Base-by-base conservation (phyloP, 2,797 vertebrate genomes). In the Gadopsis bispinosus region DNA sequence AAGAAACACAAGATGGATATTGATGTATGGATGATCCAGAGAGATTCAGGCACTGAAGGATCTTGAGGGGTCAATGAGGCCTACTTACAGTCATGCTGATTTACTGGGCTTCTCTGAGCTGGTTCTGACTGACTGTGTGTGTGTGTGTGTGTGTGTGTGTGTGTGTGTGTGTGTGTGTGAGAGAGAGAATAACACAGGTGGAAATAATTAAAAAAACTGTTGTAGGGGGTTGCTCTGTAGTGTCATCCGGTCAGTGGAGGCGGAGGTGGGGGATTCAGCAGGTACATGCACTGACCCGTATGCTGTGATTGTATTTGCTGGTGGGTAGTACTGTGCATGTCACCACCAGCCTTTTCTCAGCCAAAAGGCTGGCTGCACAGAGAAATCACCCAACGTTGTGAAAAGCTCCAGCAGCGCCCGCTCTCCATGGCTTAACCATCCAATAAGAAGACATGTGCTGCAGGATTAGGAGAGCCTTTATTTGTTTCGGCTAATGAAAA, bases 401-500 rank as follows among this genome's bases (percentile, higher is more conserved):
- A 84, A 84, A 77, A 78, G 26, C 72, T 75, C 75, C 50, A 77
- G 73, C 81, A 77, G 64, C 79, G 79, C 83, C 80, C 77, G 62
- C 76, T 81, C 74, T 84, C 74, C 73, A 81, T 79, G 78, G 88
- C 84, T 87, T 89, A 91, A 90, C 84, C 87, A 80, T 89, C 86
- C 89, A 90, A 94, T 94, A 92, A 93, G 93, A 86, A 86, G 86
- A 84, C 79, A 81, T 92, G 91, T 89, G 89, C 90, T 60, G 69
- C 83, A 74, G 88, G 92, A 94, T 95, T 93, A 93, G 83, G 64
- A 43, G 54, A 69, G 81, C 85, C 89, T 91, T 90, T 94, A 91
- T 94, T 94, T 93, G 92, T 92, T 90, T 90, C 69, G 64, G 81
- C 87, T 93, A 92, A 93, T 93, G 92, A 94, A 93, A 94, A 93